phyloP scores from a whole-genome alignment of 2,797 vertebrate genomes.

The Lacerta viridis region DNA sequence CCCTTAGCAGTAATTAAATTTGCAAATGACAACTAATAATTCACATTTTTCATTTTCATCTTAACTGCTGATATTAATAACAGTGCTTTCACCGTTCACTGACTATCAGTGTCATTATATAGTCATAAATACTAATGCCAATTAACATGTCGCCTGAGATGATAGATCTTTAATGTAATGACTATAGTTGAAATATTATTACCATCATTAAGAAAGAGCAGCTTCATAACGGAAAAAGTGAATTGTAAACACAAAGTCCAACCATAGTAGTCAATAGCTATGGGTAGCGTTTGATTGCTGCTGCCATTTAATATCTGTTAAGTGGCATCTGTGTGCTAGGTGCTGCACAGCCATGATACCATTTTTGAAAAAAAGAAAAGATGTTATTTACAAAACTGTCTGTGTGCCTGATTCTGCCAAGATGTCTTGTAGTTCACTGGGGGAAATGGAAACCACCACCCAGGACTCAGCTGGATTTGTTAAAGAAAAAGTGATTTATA shows the following conservation, averaged over 20 bases:
- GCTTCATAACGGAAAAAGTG: constrained; percentile 60
- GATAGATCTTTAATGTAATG: constrained; percentile 37
- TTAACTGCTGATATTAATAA: constrained; percentile 61
- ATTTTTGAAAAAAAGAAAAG: not conserved
- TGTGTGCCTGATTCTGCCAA: not conserved
- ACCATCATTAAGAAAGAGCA: constrained; percentile 39
- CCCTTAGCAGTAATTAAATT: constrained; percentile 55
- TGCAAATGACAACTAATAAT: constrained; percentile 61
- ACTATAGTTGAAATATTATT: constrained; percentile 48
- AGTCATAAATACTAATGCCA: constrained; percentile 58
- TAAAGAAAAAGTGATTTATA: too few species aligned
- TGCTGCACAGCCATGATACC: not conserved
- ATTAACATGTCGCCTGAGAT: constrained; percentile 52
- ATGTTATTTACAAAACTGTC: not conserved
- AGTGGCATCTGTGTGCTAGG: not conserved
- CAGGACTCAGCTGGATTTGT: too few species aligned
- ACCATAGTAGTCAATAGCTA: constrained; percentile 49
- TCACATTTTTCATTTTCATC: constrained; percentile 57
- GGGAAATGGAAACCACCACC: not conserved
- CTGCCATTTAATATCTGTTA: not conserved
- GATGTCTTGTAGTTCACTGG: not conserved
- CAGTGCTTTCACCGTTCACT: constrained; percentile 50
- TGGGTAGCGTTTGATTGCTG: constrained; percentile 19
- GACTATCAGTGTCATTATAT: constrained; percentile 60
- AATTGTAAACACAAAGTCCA: constrained; percentile 50